Base-by-base conservation (phyloP, 2,888 invertebrate genomes). In the Fragum whitleyi region DNA sequence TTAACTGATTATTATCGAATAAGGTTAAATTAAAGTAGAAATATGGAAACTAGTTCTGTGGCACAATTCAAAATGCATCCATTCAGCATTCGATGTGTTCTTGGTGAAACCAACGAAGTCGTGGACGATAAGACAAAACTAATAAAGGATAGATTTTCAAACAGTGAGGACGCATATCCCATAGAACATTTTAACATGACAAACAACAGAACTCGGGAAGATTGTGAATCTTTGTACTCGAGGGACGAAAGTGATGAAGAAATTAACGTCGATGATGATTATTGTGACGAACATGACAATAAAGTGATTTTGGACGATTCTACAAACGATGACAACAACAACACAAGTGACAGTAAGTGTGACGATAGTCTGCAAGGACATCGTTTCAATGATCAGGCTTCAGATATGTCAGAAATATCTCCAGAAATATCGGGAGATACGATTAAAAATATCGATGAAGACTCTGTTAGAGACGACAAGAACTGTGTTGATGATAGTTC, bases 51-150 rank as follows among this genome's bases (percentile, higher is more conserved):
- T 26, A 76, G 71, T 14, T 1, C 83, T 39, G 32, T 67, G 62
- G 67, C 79, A 16, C 39, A 65, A 23, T 51, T 85, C 21, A 76
- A 74, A 29, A 51, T 85, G 59, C 85, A 85, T 36, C 85, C 91
- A 9, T 91, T 91, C 74, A 91, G 91, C 77, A 91, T 91, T 2
- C 86, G 91, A 51, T 85, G 91, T 29, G 89, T 91, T 29, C 79
- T 91, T 9, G 91, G 91, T 19, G 89, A 90, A 65, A 87, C 79
- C 32, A 72, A 74, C 53, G 67, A 70, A 59, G 78, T 16, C n/a
- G 61, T 70, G 19, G 71, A 77, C 28, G 61, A 71, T 70, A 79
- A 75, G 77, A 32, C 39, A 21, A 65, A 71, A 23, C 28, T 32
- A 23, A 36, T n/a, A 21, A 57, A 36, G 21, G 28, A 39, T 0